A percentile compares a stretch with the other conserved stretches of the same genome.
Conservation (phyloP, 2,113 vertebrate genomes). For the Syngnathus scovelli region DNA sequence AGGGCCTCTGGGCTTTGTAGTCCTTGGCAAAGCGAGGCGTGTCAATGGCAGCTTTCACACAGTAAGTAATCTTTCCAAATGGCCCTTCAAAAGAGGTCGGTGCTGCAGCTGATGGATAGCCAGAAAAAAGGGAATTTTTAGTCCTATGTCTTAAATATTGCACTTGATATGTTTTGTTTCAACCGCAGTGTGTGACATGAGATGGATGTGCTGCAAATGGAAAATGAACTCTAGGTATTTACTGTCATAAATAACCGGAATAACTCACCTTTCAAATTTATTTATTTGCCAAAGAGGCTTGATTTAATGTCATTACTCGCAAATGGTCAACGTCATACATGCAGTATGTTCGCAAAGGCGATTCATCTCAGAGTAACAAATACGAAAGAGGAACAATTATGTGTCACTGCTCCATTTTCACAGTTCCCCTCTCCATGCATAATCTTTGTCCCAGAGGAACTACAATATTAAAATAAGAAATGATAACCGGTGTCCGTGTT, state of each 20-base stretch:
- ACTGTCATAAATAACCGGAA: neutral
- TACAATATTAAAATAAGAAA: too few species aligned
- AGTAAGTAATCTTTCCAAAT: slow-evolving; percentile 86
- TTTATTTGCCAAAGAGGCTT: too few species aligned
- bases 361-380: too few species aligned
- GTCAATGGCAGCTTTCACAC: slow-evolving; percentile 83
- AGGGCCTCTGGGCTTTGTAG: slow-evolving; percentile 81
- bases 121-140: neutral
- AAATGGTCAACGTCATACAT: too few species aligned
- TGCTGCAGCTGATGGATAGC: slow-evolving; percentile 67
- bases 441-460: too few species aligned
- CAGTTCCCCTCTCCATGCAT: too few species aligned
- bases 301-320: too few species aligned
- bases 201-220: neutral
- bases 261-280: too few species aligned
- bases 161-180: slow-evolving; percentile 5
- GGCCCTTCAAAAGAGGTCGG: slow-evolving; percentile 95
- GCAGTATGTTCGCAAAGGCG: too few species aligned
- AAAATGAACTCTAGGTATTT: neutral
- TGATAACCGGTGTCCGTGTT: too few species aligned
- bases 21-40: slow-evolving; percentile 91
- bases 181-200: neutral
- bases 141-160: neutral
- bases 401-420: too few species aligned
- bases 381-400: too few species aligned